Evolutionary conservation across 2,113 vertebrate genomes (phyloP), one percentile per base, ranked within the genome.

Genomic region (Lagenorhynchus albirostris): DNA sequence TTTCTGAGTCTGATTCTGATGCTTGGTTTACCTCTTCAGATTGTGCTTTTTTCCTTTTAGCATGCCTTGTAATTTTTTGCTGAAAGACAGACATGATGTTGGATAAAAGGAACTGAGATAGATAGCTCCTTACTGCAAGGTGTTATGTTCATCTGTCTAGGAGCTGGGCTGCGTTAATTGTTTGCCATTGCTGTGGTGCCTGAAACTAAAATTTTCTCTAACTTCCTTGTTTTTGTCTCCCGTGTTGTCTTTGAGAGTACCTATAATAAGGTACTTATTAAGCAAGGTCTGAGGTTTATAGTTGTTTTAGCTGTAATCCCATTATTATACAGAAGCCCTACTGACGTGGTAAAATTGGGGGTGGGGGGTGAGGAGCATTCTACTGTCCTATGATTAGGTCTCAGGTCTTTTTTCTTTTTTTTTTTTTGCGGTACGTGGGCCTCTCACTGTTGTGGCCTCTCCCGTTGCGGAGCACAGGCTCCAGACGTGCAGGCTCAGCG

Each of bases 151-250:
- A 68, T 55, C 17, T 79, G 20, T n/a, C 63, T 63, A 80, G 47
- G 58, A 84, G 50, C 89, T 65, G 55, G 44, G 44, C n/a, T 73
- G 2, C 36, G 17, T 67, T n/a, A n/a, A n/a, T n/a, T 91, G 73
- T 82, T 92, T 92, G 79, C 93, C 15, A 58, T 29, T 47, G 58
- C 41, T 44, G 47, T n/a, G 25, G 21, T 91, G 29, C 90, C 65
- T 88, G 8, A 95, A 47, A 80, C 80, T 94, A 95, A 80, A 36
- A 55, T 73, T 89, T 80, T 74, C 76, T 88, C 77, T 60, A n/a
- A 65, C 36, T 29, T 90, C 47, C 63, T 80, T 74, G 73, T 50
- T 97, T 96, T 96, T 84, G 41, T 91, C 55, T 95, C 67, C 47
- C 2, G 25, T 38, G 41, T 60, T 95, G 9, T 47, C n/a, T n/a